Evolutionary conservation across 2,113 vertebrate species (phyloP).

Genomic region (Gobius niger): DNA sequence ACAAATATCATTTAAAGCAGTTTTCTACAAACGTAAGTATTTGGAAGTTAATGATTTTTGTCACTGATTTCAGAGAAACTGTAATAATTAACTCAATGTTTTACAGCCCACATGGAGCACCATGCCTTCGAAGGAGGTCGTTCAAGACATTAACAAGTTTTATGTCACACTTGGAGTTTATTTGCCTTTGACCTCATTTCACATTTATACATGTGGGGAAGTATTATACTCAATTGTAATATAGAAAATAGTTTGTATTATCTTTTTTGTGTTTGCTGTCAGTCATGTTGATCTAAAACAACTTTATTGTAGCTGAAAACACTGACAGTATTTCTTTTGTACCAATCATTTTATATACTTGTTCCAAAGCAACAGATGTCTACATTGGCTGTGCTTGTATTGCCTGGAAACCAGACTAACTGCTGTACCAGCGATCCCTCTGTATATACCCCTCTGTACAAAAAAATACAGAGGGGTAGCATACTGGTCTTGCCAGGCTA

Average conservation of each 20-base stretch:
- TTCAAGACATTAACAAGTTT: slow-evolving; percentile 81
- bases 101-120: slow-evolving; percentile 93
- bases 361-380: slow-evolving; percentile 22
- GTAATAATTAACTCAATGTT: slow-evolving; percentile 26
- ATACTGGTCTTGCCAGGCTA: too few species aligned
- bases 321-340: slow-evolving; percentile 43
- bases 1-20: slow-evolving; percentile 87
- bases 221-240: slow-evolving; percentile 20
- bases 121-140: slow-evolving; percentile 92
- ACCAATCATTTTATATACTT: slow-evolving; percentile 37
- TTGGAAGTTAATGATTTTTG: not conserved
- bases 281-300: slow-evolving; percentile 18
- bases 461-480: too few species aligned
- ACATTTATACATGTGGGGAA: slow-evolving; percentile 15
- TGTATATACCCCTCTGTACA: too few species aligned
- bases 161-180: slow-evolving; percentile 48
- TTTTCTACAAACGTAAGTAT: slow-evolving; percentile 97
- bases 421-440: too few species aligned
- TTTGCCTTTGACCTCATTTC: slow-evolving; percentile 6
- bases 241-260: not conserved
- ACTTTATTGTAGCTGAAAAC: slow-evolving; percentile 22
- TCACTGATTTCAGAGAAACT: not conserved
- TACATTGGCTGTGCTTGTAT: slow-evolving; percentile 36
- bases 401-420: not conserved
- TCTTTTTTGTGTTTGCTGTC: slow-evolving; percentile 1